phyloP scores from a whole-genome alignment of 2,888 invertebrate genomes.

The Mechanitis messenoides region DNA sequence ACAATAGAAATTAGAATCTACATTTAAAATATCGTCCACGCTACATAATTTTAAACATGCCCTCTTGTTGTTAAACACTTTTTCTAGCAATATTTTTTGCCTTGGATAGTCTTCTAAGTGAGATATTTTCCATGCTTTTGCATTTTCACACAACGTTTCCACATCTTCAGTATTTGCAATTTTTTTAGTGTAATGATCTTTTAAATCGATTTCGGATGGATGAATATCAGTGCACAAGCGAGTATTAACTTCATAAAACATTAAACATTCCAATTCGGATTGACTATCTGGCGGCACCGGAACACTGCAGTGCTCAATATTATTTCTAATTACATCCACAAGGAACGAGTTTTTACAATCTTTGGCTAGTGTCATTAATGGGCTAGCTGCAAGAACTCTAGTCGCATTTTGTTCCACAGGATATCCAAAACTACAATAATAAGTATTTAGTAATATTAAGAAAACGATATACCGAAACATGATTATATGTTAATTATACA shows the following conservation, averaged over 20 bases:
- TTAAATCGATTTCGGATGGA: conserved; percentile 36
- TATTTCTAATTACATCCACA: conserved; percentile 40
- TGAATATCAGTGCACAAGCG: conserved; percentile 49
- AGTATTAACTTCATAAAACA: conserved; percentile 61
- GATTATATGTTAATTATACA: conserved; percentile 1
- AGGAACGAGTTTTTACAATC: conserved; percentile 51
- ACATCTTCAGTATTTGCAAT: conserved; percentile 44
- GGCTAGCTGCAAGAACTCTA: conserved; percentile 23
- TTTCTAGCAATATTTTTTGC: conserved; percentile 40
- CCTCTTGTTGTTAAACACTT: conserved; percentile 37
- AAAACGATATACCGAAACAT: conserved; percentile 53
- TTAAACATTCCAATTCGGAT: conserved; percentile 51
- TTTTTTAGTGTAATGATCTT: conserved; percentile 38
- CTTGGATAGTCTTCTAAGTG: conserved; percentile 30
- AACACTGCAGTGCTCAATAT: conserved; percentile 44
- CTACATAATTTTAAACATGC: conserved; percentile 55
- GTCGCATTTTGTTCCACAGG: conserved; percentile 37
- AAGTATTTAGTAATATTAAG: conserved; percentile 50
- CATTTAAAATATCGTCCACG: conserved; percentile 38
- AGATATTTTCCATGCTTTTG: conserved; percentile 50
- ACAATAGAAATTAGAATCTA: conserved; percentile 54
- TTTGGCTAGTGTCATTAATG: conserved; percentile 39
- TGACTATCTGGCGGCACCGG: conserved; percentile 36
- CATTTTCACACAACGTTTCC: conserved; percentile 41
- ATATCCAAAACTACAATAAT: conserved; percentile 46